Percentiles rank a stretch among this genome's conserved stretches.
phyloP scores from a whole-genome alignment of 1,140 invertebrate genomes.

The Atta cephalotes region DNA sequence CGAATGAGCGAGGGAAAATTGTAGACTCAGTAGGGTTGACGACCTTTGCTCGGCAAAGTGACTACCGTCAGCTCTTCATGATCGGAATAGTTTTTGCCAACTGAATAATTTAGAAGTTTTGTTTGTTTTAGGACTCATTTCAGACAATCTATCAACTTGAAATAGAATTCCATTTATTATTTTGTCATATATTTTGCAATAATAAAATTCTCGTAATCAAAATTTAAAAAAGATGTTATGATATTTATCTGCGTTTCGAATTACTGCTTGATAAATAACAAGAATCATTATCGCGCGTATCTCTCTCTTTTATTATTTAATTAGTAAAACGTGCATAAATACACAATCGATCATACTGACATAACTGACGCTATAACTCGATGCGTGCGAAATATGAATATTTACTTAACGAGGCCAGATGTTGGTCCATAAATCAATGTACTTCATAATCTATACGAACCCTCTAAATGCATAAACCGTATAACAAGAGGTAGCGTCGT shows the following conservation, averaged over 20 bases:
- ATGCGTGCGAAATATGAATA: conserved; percentile 59
- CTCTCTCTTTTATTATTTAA: not conserved
- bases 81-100: conserved; percentile 34
- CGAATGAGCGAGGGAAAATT: conserved; percentile 51
- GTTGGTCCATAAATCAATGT: conserved; percentile 55
- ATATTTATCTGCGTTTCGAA: not conserved
- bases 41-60: conserved; percentile 34
- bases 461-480: conserved; percentile 48
- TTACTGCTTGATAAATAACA: not conserved
- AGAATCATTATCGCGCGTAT: not conserved
- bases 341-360: conserved; percentile 33
- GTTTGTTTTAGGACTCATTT: not conserved
- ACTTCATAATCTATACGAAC: conserved; percentile 58
- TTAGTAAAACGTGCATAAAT: conserved; percentile 33
- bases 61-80: conserved; percentile 18
- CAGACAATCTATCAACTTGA: not conserved
- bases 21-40: conserved; percentile 52
- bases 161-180: not conserved
- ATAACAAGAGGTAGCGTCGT: conserved; percentile 43
- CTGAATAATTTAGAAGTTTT: conserved; percentile 22
- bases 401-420: conserved; percentile 45
- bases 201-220: not conserved
- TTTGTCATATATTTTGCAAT: not conserved
- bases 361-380: conserved; percentile 33
- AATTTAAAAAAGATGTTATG: not conserved